Conservation (phyloP, 2,888 invertebrate species). For the Archips crataeganus region DNA sequence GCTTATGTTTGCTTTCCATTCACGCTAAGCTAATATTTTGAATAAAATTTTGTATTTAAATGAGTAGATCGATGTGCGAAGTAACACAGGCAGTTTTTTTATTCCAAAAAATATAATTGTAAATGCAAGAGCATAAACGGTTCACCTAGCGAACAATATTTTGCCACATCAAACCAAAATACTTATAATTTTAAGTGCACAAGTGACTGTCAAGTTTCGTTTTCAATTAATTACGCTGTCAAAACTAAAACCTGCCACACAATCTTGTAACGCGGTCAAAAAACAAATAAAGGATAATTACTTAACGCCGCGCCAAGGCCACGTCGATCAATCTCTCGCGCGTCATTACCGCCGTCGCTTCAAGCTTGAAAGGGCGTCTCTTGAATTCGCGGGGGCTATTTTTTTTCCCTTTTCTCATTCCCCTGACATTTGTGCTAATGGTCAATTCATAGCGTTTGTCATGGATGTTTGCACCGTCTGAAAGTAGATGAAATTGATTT, state of each 20-base stretch:
- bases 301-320: conserved; percentile 48
- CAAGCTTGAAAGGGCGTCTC: conserved; percentile 57
- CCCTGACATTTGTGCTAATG: conserved; percentile 48
- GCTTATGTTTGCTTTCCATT: too few species aligned
- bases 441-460: conserved; percentile 47
- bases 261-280: conserved; percentile 46
- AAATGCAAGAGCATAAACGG: too few species aligned
- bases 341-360: conserved; percentile 66
- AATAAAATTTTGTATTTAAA: too few species aligned
- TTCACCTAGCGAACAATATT: background rate
- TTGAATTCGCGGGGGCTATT: conserved; percentile 37
- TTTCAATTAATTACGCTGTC: conserved; percentile 3
- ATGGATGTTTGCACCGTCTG: conserved; percentile 10
- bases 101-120: too few species aligned
- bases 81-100: too few species aligned
- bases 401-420: conserved; percentile 47
- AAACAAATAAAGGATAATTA: conserved; percentile 50
- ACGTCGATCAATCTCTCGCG: conserved; percentile 59
- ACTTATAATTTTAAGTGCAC: background rate
- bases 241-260: conserved; percentile 3
- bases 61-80: too few species aligned
- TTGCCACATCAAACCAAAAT: background rate
- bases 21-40: too few species aligned
- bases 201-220: background rate
- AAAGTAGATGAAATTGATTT: background rate